Base-by-base conservation (phyloP, 2,113 vertebrate species). In the Atlantisia rogersi region DNA sequence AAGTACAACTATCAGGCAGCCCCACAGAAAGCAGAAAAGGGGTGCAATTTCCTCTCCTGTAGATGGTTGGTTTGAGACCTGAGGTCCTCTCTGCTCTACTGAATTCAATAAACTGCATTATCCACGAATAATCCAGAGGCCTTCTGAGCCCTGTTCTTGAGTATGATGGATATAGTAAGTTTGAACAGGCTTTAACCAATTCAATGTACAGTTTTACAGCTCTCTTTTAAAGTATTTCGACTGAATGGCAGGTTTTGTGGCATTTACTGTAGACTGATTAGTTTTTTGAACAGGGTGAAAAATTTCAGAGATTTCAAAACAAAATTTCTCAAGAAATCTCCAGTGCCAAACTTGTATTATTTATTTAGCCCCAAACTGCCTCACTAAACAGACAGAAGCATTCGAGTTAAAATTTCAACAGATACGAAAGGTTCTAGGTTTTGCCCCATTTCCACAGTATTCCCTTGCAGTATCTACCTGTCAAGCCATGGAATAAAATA, bases 51-150 rank as follows among this genome's bases (percentile, higher is more conserved):
- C 58, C 58, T 40, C 37, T 76, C 74, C 67, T 55, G 22, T 2
- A 39, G 69, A 64, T 8, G 25, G 84, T 58, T 5, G 3, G 29
- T 71, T 58, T 82, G 82, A 92, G 81, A 86, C 73, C 69, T 63
- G 17, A 77, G 62, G 81, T 75, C 87, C 58, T 75, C 74, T 53
- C 53, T 91, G 90, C 86, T 93, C 67, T 77, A 82, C 69, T 31
- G 74, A 93, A 93, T 78, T 53, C 86, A 95, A 79, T 81, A 65
- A 94, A 86, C 44, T 77, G 53, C 28, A 76, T 89, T 85, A 92
- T 13, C 62, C 77, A 40, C 52, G 19, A 80, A 90, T 69, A 94
- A 94, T 69, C 86, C 74, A 79, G 53, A 65, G 62, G 80, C 35
- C 73, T 83, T 92, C 22, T 25, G 90, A 83, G 93, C 39, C 32